Percentiles rank a stretch among this genome's conserved stretches.
Evolutionary conservation across 2,888 invertebrate species (phyloP).

Genomic region (Cylindroiulus punctatus): DNA sequence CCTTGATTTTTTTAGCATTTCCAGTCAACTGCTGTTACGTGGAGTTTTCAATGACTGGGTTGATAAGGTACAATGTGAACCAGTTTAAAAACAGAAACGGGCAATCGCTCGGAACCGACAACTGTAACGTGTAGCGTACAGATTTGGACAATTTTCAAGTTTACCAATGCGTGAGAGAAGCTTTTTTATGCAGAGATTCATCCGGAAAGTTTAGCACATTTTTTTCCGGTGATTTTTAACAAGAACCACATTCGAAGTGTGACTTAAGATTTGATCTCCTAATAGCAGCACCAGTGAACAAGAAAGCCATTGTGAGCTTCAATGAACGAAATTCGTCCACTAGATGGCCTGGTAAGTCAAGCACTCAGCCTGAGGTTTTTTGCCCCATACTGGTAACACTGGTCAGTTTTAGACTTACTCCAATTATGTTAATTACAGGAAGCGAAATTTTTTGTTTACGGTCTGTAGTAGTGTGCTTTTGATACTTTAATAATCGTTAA

Average conservation of each 20-base stretch:
- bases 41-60: not conserved
- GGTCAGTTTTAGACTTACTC: too few species aligned
- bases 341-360: not conserved
- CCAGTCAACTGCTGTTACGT: not conserved
- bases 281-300: not conserved
- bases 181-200: not conserved
- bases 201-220: not conserved
- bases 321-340: not conserved
- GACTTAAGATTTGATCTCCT: not conserved
- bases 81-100: not conserved
- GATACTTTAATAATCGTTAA: too few species aligned
- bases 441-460: too few species aligned
- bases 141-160: not conserved
- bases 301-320: not conserved
- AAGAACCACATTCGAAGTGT: not conserved
- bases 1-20: not conserved
- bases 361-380: too few species aligned
- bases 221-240: not conserved
- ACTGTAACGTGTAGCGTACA: constrained; percentile 25
- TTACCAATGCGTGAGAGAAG: not conserved
- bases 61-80: constrained; percentile 29
- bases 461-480: too few species aligned
- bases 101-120: constrained; percentile 17
- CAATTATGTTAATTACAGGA: too few species aligned
- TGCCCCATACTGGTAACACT: too few species aligned